These are phyloP conservation scores for Nebria ingens DNA, from an alignment of 1,140 invertebrate genomes.

Conservation along the genomic window DNA sequence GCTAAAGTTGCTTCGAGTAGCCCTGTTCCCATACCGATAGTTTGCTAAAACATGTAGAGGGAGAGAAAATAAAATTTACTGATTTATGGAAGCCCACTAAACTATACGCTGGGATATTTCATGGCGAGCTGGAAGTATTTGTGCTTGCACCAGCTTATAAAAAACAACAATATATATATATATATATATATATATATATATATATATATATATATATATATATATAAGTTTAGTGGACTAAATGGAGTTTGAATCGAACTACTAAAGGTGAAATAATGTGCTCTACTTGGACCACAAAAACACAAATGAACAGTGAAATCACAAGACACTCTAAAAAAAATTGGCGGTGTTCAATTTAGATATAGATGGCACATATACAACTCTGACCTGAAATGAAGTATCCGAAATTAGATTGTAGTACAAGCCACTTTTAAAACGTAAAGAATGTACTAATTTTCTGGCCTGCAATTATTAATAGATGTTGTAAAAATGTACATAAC, in stretches of 20 bases:
- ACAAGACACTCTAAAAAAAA: not conserved
- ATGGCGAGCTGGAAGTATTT: too few species aligned
- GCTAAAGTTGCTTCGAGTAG: constrained; percentile 49
- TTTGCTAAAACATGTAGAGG: constrained; percentile 25
- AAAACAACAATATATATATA: too few species aligned
- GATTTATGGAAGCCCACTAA: not conserved
- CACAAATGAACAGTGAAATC: not conserved
- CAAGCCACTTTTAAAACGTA: not conserved
- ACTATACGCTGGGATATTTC: too few species aligned
- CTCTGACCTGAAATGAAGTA: not conserved
- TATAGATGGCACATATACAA: not conserved
- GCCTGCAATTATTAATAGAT: too few species aligned
- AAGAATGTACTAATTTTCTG: not conserved
- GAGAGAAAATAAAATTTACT: too few species aligned
- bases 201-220: too few species aligned
- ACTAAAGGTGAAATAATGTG: not conserved
- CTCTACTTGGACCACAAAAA: not conserved
- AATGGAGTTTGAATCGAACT: not conserved
- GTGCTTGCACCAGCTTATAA: too few species aligned
- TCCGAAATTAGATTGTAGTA: constrained; percentile 1
- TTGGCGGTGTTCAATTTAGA: not conserved
- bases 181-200: too few species aligned
- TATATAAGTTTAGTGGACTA: not conserved
- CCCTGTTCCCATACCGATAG: constrained; percentile 45
- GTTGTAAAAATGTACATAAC: too few species aligned